These are phyloP conservation scores for Falco columbarius DNA, from an alignment of 2,797 vertebrate genomes.

Conservation along the genomic window DNA sequence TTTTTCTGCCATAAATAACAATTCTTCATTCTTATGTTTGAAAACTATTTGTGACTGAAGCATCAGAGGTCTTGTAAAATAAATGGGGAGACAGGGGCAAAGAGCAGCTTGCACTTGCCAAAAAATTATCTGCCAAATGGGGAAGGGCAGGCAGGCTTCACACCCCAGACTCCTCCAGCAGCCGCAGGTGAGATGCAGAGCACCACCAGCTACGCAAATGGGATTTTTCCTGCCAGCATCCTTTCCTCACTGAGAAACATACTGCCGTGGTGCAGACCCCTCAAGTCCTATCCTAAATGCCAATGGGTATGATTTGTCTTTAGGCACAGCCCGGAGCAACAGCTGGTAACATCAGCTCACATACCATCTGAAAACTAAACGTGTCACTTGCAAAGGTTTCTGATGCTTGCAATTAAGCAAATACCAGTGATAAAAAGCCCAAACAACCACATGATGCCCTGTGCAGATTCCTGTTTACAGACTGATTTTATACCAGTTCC, in stretches of 20 bases:
- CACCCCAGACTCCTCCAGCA: not conserved
- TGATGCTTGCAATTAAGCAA: not conserved
- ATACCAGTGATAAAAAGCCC: not conserved
- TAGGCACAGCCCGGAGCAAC: not conserved
- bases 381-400: not conserved
- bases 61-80: not conserved
- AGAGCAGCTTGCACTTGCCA: not conserved
- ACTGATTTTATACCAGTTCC: not conserved
- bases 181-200: not conserved
- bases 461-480: not conserved
- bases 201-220: not conserved
- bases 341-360: not conserved
- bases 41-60: not conserved
- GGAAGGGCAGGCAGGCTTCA: not conserved
- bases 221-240: not conserved
- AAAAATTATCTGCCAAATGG: not conserved
- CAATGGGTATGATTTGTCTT: not conserved
- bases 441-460: not conserved
- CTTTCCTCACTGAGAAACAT: not conserved
- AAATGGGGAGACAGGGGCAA: not conserved
- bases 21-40: rapidly evolving
- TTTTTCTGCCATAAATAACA: not conserved
- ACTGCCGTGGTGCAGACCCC: not conserved
- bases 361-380: not conserved
- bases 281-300: not conserved